Evolutionary conservation across 2,888 invertebrate genomes (phyloP), one percentile per base, ranked within the genome.

Genomic region (Reticulitermes lucifugus): DNA sequence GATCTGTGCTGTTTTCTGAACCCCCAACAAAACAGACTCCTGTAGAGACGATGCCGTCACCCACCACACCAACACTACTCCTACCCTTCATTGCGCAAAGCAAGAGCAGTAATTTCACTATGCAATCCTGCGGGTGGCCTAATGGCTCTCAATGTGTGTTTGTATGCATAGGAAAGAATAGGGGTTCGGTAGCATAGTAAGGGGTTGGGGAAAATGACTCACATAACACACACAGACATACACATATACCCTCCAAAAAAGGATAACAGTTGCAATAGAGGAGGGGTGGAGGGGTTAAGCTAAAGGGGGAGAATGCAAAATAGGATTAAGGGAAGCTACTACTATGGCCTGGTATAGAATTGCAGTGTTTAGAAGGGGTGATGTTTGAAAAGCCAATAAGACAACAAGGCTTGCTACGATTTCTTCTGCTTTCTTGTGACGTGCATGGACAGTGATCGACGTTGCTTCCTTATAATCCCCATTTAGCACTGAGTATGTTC

Each of bases 101-200:
- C 73, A 46, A 79, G 83, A 84, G 55, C 55, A 80, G 86, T 84
- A 86, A 86, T 86, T 86, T 86, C 86, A 82, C 77, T 81, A 77
- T 81, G 83, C 86, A 86, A 86, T 86, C 86, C 84, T 86, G 86
- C 86, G 86, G 87, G 87, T 86, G 84, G 87, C 73, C 85, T 86
- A 87, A 87, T 85, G 84, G 86, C 80, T 70, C 83, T 83, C 83
- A 85, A 73, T 83, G 84, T 85, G 86, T 85, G 86, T 86, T 84
- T 85, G 84, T 86, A 86, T 86, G 86, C 86, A 86, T 83, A 83
- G 83, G 84, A 83, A 80, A 81, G 85, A 85, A 77, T 71, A 43
- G 82, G 79, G 85, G 85, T 46, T 71, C 60, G 79, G 81, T 71
- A 75, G 79, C 51, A 77, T 29, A 14, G 43, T 65, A 18, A 51